Evolutionary conservation across 2,113 vertebrate genomes (phyloP), one percentile per base, ranked within the genome.

Genomic region (Ginglymostoma cirratum): DNA sequence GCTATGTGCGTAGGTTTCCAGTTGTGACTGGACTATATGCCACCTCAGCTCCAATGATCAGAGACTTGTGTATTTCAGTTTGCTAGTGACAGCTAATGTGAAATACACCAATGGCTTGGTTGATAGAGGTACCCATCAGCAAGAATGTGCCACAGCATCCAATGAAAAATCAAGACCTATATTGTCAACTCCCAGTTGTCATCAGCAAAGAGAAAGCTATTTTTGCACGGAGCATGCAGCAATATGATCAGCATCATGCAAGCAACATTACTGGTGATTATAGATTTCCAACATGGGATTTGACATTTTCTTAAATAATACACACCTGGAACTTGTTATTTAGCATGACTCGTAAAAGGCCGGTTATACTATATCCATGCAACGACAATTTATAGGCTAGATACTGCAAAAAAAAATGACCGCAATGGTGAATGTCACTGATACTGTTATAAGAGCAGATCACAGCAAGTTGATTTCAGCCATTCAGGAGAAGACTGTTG

Each of bases 301-400:
- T 95, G 67, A 72, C 94, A 95, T 52, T 72, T 95, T 45, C 67
- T 95, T 34, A 72, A 95, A 70, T 95, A 95, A 48, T 95, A 95
- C 67, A 72, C 42, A 95, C 30, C 67, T 52, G 15, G 67, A 70
- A 42, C 67, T 94, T 94, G 92, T 70, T 93, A 72, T 19, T 70
- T 95, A 48, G 42, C 21, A 21, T 45, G 45, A 95, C 42, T 95
- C 72, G 14, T 95, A 48, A 95, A 95, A 95, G 67, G 10, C 67
- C 67, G 72, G 67, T 14, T 27, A 72, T 95, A 70, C 69, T 34
- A 72, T 34, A 34, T 72, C 94, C 12, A 52, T 45, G 48, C 45
- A 27, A 27, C 76, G 42, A 72, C 42, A 90, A 61, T 90, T 90
- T 90, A 61, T 61, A 69, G 94, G 27, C 38, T 4, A 48, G 67